A percentile compares a stretch with the other conserved stretches of the same genome.
Evolutionary conservation across 1,140 invertebrate species (phyloP).

Genomic region (Tetranychus cinnabarinus): DNA sequence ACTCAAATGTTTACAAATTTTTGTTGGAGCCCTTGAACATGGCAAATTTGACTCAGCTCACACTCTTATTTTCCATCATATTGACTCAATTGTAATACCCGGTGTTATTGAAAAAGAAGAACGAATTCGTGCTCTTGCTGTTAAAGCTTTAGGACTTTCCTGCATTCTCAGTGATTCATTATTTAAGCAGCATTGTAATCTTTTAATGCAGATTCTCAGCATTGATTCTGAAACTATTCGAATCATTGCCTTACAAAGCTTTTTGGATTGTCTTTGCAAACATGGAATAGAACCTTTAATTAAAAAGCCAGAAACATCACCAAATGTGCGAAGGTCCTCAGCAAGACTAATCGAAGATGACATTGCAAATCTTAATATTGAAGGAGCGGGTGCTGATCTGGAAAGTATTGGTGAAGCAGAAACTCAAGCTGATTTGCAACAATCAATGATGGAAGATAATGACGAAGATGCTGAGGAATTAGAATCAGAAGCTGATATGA

Average conservation of each 20-base stretch:
- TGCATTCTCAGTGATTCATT: background rate
- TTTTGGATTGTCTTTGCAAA: constrained; percentile 2
- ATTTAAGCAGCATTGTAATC: background rate
- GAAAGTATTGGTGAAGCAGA: background rate
- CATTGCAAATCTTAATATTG: background rate
- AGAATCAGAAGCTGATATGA: background rate
- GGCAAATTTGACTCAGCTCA: background rate
- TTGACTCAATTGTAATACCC: constrained; percentile 1
- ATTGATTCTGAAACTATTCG: background rate
- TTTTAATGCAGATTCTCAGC: background rate
- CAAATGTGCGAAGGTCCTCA: background rate
- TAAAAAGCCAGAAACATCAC: background rate
- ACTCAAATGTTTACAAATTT: constrained; percentile 2
- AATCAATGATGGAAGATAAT: background rate
- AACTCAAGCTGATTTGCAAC: background rate
- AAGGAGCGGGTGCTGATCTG: background rate
- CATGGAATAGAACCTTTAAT: background rate
- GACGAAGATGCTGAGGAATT: background rate
- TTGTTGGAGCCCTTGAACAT: constrained; percentile 1
- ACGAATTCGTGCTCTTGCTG: background rate
- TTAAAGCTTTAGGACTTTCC: background rate
- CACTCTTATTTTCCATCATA: background rate
- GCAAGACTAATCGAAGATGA: background rate
- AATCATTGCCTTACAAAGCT: background rate
- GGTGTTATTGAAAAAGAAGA: background rate